Base-by-base conservation (phyloP, 2,113 vertebrate genomes). In the Coracopsis vasa region DNA sequence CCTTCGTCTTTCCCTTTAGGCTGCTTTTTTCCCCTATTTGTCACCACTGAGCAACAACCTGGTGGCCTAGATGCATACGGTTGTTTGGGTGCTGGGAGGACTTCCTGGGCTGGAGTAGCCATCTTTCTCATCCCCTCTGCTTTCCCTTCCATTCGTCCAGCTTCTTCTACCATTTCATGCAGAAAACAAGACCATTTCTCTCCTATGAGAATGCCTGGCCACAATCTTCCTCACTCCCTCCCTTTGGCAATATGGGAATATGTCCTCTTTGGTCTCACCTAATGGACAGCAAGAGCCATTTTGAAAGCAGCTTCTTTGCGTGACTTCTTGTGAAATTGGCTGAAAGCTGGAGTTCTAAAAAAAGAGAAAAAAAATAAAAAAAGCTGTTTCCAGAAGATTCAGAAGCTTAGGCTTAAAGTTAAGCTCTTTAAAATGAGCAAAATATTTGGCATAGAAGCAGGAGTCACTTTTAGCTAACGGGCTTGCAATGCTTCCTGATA, bases 11-110 rank as follows among this genome's bases (percentile, higher is more conserved):
- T 53, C 19, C 11, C 16, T 50, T 69, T 50, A 29, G 1, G 0
- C 7, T 60, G 8, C 1, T 42, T 6, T 56, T 37, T 25, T 3
- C 14, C 16, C 19, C 29, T 47, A 0, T 65, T 80, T 77, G 2
- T 15, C 28, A n/a, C 15, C 21, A 13, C 4, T 12, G 41, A 51
- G 13, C 13, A 69, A 8, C 7, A 65, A 3, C 8, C 5, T 53
- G 28, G 25, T 71, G 20, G 56, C 35, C 21, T 35, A 77, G 17
- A 23, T 62, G 13, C 7, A 37, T 48, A 14, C 67, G 25, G 21
- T 9, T 47, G 6, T 33, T 65, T 65, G 35, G 18, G 27, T 23
- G 7, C 9, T 54, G 29, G 31, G 21, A 50, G 10, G n/a, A 37
- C 35, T 78, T 60, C 8, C 10, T 64, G 11, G 15, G 8, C 21